These are phyloP conservation scores for Lepidurus arcticus DNA, from an alignment of 1,140 invertebrate species.

Conservation along the genomic window DNA sequence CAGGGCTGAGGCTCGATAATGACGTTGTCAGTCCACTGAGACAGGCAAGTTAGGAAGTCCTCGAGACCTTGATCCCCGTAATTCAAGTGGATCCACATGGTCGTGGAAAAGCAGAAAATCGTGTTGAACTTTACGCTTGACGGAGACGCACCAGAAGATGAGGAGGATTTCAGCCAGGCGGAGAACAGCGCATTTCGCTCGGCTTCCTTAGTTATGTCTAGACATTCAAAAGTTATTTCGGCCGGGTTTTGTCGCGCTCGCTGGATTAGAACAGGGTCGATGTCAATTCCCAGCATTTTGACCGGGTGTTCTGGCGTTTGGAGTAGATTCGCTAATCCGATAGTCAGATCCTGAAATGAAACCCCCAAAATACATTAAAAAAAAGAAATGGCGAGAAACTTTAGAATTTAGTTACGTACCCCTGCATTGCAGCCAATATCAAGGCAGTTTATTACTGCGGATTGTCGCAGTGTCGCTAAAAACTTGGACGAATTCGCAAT, in stretches of 20 bases:
- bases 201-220: slow-evolving; percentile 56
- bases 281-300: slow-evolving; percentile 62
- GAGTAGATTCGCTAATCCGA: slow-evolving; percentile 53
- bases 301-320: slow-evolving; percentile 41
- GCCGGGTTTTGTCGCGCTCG: slow-evolving; percentile 54
- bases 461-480: slow-evolving; percentile 25
- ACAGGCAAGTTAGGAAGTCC: slow-evolving; percentile 49
- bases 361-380: not conserved
- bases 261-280: slow-evolving; percentile 62
- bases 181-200: slow-evolving; percentile 26
- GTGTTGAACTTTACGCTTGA: slow-evolving; percentile 57
- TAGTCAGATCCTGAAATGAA: slow-evolving; percentile 55
- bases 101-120: slow-evolving; percentile 71
- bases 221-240: slow-evolving; percentile 52
- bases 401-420: slow-evolving; percentile 44
- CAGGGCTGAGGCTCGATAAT: slow-evolving; percentile 74
- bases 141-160: slow-evolving; percentile 19
- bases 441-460: slow-evolving; percentile 50
- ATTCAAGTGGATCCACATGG: slow-evolving; percentile 83
- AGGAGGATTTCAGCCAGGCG: slow-evolving; percentile 10
- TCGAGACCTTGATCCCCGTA: slow-evolving; percentile 63
- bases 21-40: slow-evolving; percentile 52
- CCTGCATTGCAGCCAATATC: slow-evolving; percentile 77
- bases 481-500: slow-evolving; percentile 47
- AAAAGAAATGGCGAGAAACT: slow-evolving; percentile 24